Conservation (phyloP, 2,113 vertebrate species). For the Neodontobutis hainanensis region DNA sequence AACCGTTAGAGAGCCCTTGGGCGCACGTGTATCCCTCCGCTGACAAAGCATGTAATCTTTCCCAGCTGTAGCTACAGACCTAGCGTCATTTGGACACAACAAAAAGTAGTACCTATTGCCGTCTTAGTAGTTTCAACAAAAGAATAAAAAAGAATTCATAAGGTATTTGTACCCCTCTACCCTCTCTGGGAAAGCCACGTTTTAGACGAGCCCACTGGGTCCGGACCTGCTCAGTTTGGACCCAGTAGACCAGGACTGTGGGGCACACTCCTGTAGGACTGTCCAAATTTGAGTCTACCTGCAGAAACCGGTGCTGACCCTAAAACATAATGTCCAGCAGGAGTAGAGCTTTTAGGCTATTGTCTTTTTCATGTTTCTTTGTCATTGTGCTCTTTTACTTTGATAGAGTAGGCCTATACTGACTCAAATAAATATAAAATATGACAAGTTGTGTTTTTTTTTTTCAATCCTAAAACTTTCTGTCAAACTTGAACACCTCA, state of each 20-base stretch:
- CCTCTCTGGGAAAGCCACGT: constrained; percentile 21
- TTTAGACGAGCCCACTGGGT: constrained; percentile 47
- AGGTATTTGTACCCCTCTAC: not conserved
- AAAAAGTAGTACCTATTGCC: not conserved
- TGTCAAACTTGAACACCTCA: no score
- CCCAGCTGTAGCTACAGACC: not conserved
- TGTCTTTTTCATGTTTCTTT: no score
- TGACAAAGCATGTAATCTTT: not conserved
- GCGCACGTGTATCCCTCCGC: not conserved
- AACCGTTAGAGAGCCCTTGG: no score
- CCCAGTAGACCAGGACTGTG: constrained; percentile 14
- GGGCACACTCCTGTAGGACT: constrained; percentile 41
- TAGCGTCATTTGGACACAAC: not conserved
- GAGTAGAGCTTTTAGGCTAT: no score
- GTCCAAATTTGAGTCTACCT: not conserved
- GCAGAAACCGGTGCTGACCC: not conserved
- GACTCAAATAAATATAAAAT: no score
- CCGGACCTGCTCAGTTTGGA: constrained; percentile 30
- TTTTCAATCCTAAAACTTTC: no score
- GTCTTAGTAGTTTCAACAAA: not conserved
- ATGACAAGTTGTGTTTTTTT: no score
- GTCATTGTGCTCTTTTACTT: no score
- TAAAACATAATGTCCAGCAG: no score
- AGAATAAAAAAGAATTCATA: constrained; percentile 4
- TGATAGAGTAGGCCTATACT: no score